phyloP scores from a whole-genome alignment of 2,888 invertebrate genomes.

The Cryptocephalus moraei region DNA sequence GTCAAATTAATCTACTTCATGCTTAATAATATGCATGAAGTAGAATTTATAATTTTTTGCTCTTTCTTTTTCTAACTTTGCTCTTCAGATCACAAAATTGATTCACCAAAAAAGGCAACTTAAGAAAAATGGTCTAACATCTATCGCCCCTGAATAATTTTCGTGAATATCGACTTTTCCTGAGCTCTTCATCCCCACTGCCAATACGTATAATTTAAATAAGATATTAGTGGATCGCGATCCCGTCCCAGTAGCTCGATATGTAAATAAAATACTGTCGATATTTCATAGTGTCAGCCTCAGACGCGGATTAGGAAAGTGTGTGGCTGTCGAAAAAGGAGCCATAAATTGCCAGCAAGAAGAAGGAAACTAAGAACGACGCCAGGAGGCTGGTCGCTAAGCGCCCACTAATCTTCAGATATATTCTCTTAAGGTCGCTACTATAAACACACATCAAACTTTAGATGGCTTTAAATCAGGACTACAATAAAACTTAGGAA shows the following conservation, averaged over 20 bases:
- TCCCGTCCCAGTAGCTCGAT: constrained; percentile 5
- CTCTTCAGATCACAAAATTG: too few relatives aligned
- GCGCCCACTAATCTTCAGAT: constrained; percentile 16
- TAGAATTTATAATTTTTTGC: too few relatives aligned
- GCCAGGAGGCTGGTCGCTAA: constrained; percentile 14
- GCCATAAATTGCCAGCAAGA: constrained; percentile 15
- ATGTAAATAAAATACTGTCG: constrained; percentile 13
- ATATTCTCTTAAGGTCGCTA: constrained; percentile 9
- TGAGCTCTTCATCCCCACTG: too few relatives aligned
- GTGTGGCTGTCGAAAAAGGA: constrained; percentile 17
- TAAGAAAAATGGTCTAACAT: too few relatives aligned
- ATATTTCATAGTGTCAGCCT: constrained; percentile 14
- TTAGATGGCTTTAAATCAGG: constrained; percentile 7
- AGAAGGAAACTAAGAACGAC: constrained; percentile 13
- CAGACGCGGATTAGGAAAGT: constrained; percentile 16
- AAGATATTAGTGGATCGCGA: too few relatives aligned
- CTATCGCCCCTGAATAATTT: too few relatives aligned
- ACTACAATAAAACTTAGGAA: constrained; percentile 4
- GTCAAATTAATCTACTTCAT: too few relatives aligned
- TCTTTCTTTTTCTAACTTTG: too few relatives aligned
- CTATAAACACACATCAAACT: constrained; percentile 13
- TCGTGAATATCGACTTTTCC: too few relatives aligned
- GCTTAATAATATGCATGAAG: too few relatives aligned
- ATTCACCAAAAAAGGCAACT: too few relatives aligned
- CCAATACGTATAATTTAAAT: too few relatives aligned